Conservation (phyloP, 1,140 invertebrate species). For the Brachionus rubens region DNA sequence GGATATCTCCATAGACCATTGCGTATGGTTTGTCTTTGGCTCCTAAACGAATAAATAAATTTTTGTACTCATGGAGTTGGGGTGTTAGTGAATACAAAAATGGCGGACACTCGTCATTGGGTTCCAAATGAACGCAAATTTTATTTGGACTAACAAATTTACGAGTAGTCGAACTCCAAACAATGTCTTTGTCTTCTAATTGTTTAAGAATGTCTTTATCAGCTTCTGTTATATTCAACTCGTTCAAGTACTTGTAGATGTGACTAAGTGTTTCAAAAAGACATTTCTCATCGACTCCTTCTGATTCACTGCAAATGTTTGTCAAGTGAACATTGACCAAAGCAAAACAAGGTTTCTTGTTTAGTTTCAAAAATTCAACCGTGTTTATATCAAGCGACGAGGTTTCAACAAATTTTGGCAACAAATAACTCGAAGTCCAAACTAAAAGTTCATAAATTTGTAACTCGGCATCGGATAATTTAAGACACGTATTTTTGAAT, state of each 20-base stretch:
- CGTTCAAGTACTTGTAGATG: constrained; percentile 33
- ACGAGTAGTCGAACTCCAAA: background rate
- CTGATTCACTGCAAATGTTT: background rate
- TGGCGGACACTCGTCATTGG: constrained; percentile 22
- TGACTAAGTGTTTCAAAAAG: background rate
- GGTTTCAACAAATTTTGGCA: constrained; percentile 22
- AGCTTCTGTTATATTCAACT: constrained; percentile 9
- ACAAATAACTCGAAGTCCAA: constrained; percentile 15
- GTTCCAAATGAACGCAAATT: background rate
- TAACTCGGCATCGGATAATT: constrained; percentile 33
- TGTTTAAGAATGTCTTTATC: constrained; percentile 36
- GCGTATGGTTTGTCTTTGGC: constrained; percentile 17
- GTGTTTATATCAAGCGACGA: background rate
- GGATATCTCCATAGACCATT: constrained; percentile 35
- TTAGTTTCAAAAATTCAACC: constrained; percentile 32
- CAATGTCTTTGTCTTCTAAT: constrained; percentile 30
- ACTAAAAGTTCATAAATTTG: background rate
- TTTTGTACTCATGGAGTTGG: background rate
- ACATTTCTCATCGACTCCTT: background rate
- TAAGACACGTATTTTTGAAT: background rate
- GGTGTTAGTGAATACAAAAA: constrained; percentile 24
- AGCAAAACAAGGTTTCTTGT: constrained; percentile 33
- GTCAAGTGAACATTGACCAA: constrained; percentile 6
- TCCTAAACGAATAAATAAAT: constrained; percentile 19
- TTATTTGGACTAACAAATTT: constrained; percentile 9